Evolutionary conservation across 2,888 invertebrate species (phyloP).

Genomic region (Thera obeliscata): DNA sequence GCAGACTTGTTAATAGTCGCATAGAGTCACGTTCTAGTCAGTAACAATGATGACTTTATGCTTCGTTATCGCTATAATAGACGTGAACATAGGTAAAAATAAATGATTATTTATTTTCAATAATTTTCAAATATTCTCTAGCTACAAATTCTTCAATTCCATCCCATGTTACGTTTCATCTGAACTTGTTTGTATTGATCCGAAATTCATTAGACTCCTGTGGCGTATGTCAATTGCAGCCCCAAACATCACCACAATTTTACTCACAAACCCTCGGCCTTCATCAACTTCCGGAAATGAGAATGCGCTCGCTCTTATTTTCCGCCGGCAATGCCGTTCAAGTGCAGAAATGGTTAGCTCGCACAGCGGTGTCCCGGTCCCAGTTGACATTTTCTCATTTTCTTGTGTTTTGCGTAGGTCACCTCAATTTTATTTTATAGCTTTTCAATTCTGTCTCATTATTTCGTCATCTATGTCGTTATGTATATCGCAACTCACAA

Average conservation of each 20-base stretch:
- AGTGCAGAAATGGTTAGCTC: slow-evolving; percentile 30
- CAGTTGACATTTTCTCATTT: slow-evolving; percentile 17
- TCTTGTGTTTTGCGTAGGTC: slow-evolving; percentile 34
- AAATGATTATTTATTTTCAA: not conserved
- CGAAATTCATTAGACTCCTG: slow-evolving; percentile 21
- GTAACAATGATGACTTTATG: slow-evolving; percentile 6
- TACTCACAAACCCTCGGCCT: not conserved
- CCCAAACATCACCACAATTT: slow-evolving; percentile 7
- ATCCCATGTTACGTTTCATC: not conserved
- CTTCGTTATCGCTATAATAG: not conserved
- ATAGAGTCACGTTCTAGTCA: slow-evolving; percentile 22
- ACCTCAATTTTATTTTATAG: slow-evolving; percentile 24
- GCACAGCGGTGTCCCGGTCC: slow-evolving; percentile 33
- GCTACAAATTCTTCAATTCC: not conserved
- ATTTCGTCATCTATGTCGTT: slow-evolving; percentile 50
- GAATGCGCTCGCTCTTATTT: slow-evolving; percentile 24
- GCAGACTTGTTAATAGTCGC: not conserved
- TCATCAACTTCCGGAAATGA: slow-evolving; percentile 36
- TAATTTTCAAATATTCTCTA: not conserved
- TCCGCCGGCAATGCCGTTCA: not conserved
- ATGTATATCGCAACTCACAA: slow-evolving; percentile 37
- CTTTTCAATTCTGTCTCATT: slow-evolving; percentile 7
- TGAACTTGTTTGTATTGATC: slow-evolving; percentile 21
- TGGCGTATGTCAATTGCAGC: slow-evolving; percentile 27
- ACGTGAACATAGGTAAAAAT: not conserved